Base-by-base conservation (phyloP, 2,888 invertebrate species). In the Zootermopsis nevadensis region DNA sequence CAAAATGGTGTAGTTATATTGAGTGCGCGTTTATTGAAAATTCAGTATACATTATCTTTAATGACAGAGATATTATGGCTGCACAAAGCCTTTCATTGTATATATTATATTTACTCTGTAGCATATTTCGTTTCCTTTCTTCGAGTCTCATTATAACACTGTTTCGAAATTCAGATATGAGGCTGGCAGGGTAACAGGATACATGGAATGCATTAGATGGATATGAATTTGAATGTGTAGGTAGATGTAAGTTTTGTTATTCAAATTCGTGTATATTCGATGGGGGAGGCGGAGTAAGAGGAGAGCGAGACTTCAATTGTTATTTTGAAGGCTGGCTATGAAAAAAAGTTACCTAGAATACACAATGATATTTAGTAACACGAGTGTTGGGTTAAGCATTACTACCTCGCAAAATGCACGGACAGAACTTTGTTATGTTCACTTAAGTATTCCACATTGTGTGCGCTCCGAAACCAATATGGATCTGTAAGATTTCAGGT, bases 141-240 rank as follows among this genome's bases (percentile, higher is more conserved):
- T 27, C 15, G 31, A 30, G 67, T 67, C 27, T 67, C n/a, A 67
- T 66, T 66, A 66, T 67, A 67, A 7, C 31, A 24, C 67, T 67
- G 67, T 67, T 27, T 67, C 30, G n/a, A 67, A 31, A 67, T 53
- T 53, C 53, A 53, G 15, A 67, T 30, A 67, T 6, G 31, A 67
- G 27, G 15, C 10, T 67, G 10, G 67, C 7, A 4, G 4, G n/a
- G 67, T 66, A 67, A 67, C 15, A 27, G 67, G 27, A 31, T 27
- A 27, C 27, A 67, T 8, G 67, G 77, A 77, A 77, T 12, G 42
- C 48, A 27, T 48, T 77, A 77, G 48, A 77, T n/a, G 48, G 6
- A n/a, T 77, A 35, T 77, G 77, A 48, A 77, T 77, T 77, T 77
- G 77, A 67, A 67, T 48, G 48, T 27, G 77, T 77, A 77, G 77